Percentiles rank a stretch among this genome's conserved stretches.
phyloP scores from a whole-genome alignment of 2,113 vertebrate species.

The Tauraco erythrolophus region DNA sequence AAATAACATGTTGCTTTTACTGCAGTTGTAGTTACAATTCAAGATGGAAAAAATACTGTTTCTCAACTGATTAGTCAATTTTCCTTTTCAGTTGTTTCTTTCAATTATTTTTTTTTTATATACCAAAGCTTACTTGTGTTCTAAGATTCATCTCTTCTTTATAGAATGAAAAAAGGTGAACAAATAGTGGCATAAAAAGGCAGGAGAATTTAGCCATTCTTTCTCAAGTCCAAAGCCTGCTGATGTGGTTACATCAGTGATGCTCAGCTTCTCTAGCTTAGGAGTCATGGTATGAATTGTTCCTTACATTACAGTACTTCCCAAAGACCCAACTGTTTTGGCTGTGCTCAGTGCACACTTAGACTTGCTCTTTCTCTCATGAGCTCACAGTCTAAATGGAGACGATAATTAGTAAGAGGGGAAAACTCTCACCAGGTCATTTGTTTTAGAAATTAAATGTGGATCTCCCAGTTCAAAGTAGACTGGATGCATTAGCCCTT shows the following conservation, averaged over 20 bases:
- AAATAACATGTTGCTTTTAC: background rate
- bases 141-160: background rate
- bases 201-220: background rate
- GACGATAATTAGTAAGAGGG: rapidly evolving
- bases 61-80: background rate
- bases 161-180: background rate
- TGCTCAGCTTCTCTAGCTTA: background rate
- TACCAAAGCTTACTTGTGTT: background rate
- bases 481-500: background rate
- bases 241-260: background rate
- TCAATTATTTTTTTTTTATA: background rate
- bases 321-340: background rate
- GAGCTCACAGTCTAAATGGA: background rate
- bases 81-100: background rate
- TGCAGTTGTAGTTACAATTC: background rate
- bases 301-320: background rate
- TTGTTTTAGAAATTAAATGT: background rate
- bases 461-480: background rate
- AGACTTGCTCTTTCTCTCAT: background rate
- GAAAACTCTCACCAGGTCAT: background rate
- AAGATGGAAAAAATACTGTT: background rate
- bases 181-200: background rate
- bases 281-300: background rate
- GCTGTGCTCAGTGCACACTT: background rate
- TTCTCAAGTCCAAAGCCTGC: background rate